These are phyloP conservation scores for Polypterus senegalus DNA, from an alignment of 2,113 vertebrate species.

Conservation along the genomic window DNA sequence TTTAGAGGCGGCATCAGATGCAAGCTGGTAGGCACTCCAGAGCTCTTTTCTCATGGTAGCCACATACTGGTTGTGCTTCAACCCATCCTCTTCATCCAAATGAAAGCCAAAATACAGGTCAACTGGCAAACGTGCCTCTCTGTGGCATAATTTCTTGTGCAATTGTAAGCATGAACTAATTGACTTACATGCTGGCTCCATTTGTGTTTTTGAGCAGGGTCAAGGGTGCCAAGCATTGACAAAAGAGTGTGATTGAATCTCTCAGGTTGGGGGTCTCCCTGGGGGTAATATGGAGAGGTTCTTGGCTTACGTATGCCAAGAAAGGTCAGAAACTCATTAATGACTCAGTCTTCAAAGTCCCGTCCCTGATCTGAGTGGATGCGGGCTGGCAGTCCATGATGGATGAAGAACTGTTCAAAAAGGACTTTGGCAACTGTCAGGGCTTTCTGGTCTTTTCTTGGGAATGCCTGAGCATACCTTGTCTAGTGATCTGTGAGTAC, in stretches of 20 bases:
- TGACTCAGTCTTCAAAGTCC: background rate
- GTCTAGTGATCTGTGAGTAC: slow-evolving; percentile 12
- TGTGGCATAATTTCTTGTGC: too few relatives aligned
- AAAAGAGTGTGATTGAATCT: background rate
- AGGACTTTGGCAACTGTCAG: slow-evolving; percentile 9
- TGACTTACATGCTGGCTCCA: too few relatives aligned
- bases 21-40: background rate
- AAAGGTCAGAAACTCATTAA: slow-evolving; percentile 3
- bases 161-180: too few relatives aligned
- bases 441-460: slow-evolving; percentile 8
- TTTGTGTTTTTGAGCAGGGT: too few relatives aligned
- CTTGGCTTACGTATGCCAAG: slow-evolving; percentile 1
- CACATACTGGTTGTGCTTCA: background rate
- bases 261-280: slow-evolving; percentile 5
- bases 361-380: slow-evolving; percentile 6
- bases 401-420: slow-evolving; percentile 1
- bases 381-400: slow-evolving; percentile 7
- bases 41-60: background rate
- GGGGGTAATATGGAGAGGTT: background rate
- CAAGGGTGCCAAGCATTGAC: too few relatives aligned
- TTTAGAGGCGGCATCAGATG: background rate
- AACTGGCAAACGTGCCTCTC: too few relatives aligned
- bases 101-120: too few relatives aligned
- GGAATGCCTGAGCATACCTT: slow-evolving; percentile 4
- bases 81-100: background rate